Evolutionary conservation across 2,797 vertebrate genomes (phyloP).

Genomic region (Chromobotia macracanthus): DNA sequence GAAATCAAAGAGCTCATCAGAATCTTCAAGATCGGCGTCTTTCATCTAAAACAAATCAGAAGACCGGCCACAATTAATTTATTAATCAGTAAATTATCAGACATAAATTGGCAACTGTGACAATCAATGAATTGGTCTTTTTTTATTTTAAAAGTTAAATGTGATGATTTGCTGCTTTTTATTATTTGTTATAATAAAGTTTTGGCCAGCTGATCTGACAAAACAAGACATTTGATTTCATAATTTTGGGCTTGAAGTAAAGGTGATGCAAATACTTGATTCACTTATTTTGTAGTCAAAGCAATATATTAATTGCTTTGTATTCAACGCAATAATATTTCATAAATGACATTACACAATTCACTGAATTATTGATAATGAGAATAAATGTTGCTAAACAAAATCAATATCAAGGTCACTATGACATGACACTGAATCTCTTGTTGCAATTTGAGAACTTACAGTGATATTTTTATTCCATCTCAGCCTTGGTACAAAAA

Average conservation of each 20-base stretch:
- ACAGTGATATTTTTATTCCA: background rate
- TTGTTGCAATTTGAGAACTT: background rate
- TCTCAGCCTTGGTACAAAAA: slow-evolving; percentile 5
- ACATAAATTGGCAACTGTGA: background rate
- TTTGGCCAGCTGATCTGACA: too few relatives aligned
- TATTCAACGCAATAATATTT: background rate
- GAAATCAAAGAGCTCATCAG: slow-evolving; percentile 55
- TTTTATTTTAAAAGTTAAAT: too few relatives aligned
- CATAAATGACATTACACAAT: too few relatives aligned
- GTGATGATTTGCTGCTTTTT: background rate
- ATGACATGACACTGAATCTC: background rate
- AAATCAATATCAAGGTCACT: background rate
- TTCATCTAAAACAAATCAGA: slow-evolving; percentile 50
- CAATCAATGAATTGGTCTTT: background rate
- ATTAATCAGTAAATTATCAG: background rate
- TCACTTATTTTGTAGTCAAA: background rate
- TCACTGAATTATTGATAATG: background rate
- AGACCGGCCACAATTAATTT: background rate
- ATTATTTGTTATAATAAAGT: background rate
- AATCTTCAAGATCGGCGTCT: slow-evolving; percentile 39
- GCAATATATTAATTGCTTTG: background rate
- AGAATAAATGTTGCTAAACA: background rate
- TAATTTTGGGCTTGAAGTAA: too few relatives aligned
- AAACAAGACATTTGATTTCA: too few relatives aligned
- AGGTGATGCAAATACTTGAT: too few relatives aligned